Percentiles rank a stretch among this genome's conserved stretches.
Evolutionary conservation across 2,888 invertebrate genomes (phyloP).

Genomic region (Isoperla grammatica): DNA sequence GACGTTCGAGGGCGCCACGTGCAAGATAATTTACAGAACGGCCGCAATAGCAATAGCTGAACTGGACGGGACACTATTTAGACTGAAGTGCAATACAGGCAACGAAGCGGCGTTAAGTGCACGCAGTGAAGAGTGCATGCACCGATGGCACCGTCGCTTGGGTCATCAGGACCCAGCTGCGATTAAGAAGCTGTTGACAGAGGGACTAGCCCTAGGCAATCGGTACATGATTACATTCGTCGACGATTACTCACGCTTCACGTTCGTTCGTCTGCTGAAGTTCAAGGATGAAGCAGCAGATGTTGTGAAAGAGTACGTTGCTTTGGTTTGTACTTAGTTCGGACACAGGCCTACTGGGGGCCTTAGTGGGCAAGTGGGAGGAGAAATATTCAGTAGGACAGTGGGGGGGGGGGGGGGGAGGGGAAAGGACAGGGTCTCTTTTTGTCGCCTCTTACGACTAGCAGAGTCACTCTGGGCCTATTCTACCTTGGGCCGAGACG

Average conservation of each 20-base stretch:
- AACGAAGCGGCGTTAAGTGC: slow-evolving; percentile 14
- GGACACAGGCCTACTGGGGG: slow-evolving; percentile 17
- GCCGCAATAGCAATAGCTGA: not conserved
- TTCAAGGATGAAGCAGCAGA: slow-evolving; percentile 33
- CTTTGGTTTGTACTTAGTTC: slow-evolving; percentile 29
- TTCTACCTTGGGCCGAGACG: no score
- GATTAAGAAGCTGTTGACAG: not conserved
- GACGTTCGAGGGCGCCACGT: not conserved
- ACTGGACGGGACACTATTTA: not conserved
- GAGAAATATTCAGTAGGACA: no score
- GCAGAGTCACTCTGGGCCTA: no score
- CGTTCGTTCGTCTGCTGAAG: slow-evolving; percentile 32
- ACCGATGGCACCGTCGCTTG: slow-evolving; percentile 30
- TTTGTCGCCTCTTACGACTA: no score
- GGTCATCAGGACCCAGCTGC: slow-evolving; percentile 30
- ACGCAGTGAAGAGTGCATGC: slow-evolving; percentile 21
- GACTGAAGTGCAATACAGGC: not conserved
- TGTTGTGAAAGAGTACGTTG: slow-evolving; percentile 28
- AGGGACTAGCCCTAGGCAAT: slow-evolving; percentile 20
- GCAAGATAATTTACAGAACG: not conserved
- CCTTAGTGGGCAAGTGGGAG: no score
- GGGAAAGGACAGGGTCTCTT: no score
- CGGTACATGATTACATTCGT: slow-evolving; percentile 37
- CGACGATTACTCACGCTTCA: slow-evolving; percentile 37
- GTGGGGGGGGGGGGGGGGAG: no score